phyloP scores from a whole-genome alignment of 2,888 invertebrate genomes.

The Hermaeophaga mercurialis region DNA sequence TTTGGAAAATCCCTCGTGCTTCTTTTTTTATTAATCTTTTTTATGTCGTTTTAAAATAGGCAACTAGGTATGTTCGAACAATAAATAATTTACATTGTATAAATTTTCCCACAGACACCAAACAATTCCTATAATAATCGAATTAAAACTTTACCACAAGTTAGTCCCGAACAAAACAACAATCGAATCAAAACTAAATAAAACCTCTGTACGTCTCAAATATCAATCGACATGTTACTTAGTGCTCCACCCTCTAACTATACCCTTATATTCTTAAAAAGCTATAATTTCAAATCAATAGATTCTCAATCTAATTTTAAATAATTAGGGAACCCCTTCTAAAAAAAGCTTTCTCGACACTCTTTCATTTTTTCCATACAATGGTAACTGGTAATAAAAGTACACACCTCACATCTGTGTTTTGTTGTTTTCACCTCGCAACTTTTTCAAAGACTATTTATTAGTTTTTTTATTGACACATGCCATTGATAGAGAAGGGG shows the following conservation, averaged over 20 bases:
- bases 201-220: not conserved
- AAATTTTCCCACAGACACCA: too few species aligned
- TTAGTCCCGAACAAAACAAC: not conserved
- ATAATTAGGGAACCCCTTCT: conserved; percentile 10
- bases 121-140: too few species aligned
- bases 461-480: not conserved
- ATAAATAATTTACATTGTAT: too few species aligned
- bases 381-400: conserved; percentile 1
- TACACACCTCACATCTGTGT: conserved; percentile 7
- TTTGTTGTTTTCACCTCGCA: not conserved
- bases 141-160: not conserved
- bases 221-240: not conserved
- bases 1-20: too few species aligned
- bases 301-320: conserved; percentile 2
- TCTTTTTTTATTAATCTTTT: too few species aligned
- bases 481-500: not conserved
- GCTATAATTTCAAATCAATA: conserved; percentile 13
- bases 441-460: conserved; percentile 1
- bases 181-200: not conserved
- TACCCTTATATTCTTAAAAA: conserved; percentile 6
- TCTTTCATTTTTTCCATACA: not conserved
- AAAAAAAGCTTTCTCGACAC: not conserved
- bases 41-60: too few species aligned
- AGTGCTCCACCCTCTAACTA: conserved; percentile 8
- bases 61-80: too few species aligned